A percentile compares a stretch with the other conserved stretches of the same genome.
Conservation (phyloP, 2,888 invertebrate genomes). For the Netelia melanura region DNA sequence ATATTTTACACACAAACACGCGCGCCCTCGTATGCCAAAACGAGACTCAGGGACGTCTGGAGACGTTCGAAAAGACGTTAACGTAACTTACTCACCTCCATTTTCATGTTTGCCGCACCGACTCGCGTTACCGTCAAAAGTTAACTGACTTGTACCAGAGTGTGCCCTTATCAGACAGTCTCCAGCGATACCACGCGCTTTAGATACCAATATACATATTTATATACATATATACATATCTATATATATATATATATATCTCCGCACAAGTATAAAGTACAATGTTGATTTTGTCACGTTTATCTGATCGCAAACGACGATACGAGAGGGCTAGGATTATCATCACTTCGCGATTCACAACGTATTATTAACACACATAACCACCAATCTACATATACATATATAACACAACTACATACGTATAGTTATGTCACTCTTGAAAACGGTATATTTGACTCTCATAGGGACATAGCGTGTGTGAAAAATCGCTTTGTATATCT, state of each 20-base stretch:
- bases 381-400: neutral
- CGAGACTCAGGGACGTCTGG: neutral
- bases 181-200: constrained; percentile 65
- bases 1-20: neutral
- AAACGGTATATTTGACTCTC: constrained; percentile 45
- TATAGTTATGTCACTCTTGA: constrained; percentile 62
- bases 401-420: neutral
- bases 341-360: constrained; percentile 29
- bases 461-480: neutral
- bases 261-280: neutral
- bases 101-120: constrained; percentile 75
- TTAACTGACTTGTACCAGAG: constrained; percentile 56
- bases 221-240: neutral
- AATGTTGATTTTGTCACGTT: constrained; percentile 53
- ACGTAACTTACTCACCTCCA: constrained; percentile 76
- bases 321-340: constrained; percentile 47
- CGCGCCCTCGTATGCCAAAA: neutral
- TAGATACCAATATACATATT: constrained; percentile 58
- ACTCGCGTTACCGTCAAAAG: constrained; percentile 57
- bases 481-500: neutral
- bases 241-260: neutral
- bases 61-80: neutral
- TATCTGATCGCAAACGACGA: constrained; percentile 71
- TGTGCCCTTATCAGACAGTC: constrained; percentile 69
- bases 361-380: constrained; percentile 6